These are phyloP conservation scores for Polyommatus icarus DNA, from an alignment of 2,888 invertebrate species.

Conservation along the genomic window DNA sequence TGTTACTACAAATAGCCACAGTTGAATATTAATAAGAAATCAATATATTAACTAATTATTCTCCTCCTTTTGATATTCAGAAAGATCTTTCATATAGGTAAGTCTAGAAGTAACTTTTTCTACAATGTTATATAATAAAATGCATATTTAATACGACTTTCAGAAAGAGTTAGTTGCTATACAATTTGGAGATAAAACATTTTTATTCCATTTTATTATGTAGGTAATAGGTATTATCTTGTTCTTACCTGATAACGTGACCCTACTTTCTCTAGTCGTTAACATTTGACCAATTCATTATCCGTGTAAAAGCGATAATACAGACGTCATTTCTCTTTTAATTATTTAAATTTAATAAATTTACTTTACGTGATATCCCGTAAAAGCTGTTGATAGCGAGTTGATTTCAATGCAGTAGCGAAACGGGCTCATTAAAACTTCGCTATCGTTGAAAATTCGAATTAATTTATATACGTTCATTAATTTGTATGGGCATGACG, in stretches of 20 bases:
- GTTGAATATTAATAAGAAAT: not conserved
- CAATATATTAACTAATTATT: too few relatives aligned
- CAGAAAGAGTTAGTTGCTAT: too few relatives aligned
- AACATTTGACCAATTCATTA: not conserved
- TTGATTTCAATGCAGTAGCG: not conserved
- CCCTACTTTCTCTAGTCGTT: not conserved
- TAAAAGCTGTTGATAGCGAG: not conserved
- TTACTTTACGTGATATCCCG: not conserved
- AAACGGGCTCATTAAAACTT: slow-evolving; percentile 13
- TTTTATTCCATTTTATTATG: too few relatives aligned
- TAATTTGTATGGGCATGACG: not conserved
- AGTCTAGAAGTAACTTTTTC: not conserved
- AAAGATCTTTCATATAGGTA: too few relatives aligned
- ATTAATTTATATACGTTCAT: slow-evolving; percentile 8
- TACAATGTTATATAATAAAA: not conserved
- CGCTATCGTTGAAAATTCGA: not conserved
- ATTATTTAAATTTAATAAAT: not conserved
- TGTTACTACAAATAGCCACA: not conserved
- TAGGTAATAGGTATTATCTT: not conserved
- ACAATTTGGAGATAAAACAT: too few relatives aligned
- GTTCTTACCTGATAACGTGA: not conserved
- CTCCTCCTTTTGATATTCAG: too few relatives aligned
- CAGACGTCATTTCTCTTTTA: slow-evolving; percentile 2
- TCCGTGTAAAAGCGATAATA: not conserved
- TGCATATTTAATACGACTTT: too few relatives aligned